These are phyloP conservation scores for Lepisosteus oculatus DNA, from an alignment of 2,113 vertebrate genomes.

Conservation along the genomic window DNA sequence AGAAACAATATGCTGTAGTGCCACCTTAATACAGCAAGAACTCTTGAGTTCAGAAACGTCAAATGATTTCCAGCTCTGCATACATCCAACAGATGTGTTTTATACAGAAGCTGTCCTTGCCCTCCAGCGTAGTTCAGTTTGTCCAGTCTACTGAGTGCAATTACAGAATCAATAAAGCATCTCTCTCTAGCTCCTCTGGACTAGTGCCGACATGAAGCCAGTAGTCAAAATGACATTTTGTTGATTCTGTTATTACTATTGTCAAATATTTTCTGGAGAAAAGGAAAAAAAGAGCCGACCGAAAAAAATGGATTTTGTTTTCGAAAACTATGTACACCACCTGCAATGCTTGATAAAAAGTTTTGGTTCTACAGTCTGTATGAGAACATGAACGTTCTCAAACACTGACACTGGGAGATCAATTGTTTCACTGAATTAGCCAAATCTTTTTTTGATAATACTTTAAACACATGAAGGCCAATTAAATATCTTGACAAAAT, in stretches of 20 bases:
- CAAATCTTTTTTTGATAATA: too few species aligned
- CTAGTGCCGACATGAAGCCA: conserved; percentile 73
- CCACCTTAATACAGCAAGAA: neutral
- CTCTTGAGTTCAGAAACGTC: conserved; percentile 17
- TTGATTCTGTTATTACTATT: conserved; percentile 63
- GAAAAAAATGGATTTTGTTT: neutral
- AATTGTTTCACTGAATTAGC: too few species aligned
- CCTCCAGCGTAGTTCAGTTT: conserved; percentile 62
- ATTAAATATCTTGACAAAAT: too few species aligned
- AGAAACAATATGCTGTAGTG: neutral
- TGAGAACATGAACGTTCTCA: neutral
- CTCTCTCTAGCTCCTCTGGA: conserved; percentile 81
- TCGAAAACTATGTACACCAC: neutral
- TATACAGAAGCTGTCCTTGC: conserved; percentile 77
- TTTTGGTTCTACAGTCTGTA: neutral
- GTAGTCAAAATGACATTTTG: conserved; percentile 61
- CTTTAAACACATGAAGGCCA: too few species aligned
- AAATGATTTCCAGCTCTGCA: conserved; percentile 48
- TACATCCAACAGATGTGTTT: conserved; percentile 65
- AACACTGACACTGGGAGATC: neutral
- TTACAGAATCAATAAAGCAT: conserved; percentile 80
- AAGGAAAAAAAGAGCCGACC: conserved; percentile 28
- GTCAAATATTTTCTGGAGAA: conserved; percentile 47
- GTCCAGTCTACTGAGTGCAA: conserved; percentile 71
- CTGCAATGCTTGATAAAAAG: neutral